A percentile compares a stretch with the other conserved stretches of the same genome.
phyloP scores from a whole-genome alignment of 37 sponge, comb jelly and placozoan genomes.

The Bolinopsis microptera region DNA sequence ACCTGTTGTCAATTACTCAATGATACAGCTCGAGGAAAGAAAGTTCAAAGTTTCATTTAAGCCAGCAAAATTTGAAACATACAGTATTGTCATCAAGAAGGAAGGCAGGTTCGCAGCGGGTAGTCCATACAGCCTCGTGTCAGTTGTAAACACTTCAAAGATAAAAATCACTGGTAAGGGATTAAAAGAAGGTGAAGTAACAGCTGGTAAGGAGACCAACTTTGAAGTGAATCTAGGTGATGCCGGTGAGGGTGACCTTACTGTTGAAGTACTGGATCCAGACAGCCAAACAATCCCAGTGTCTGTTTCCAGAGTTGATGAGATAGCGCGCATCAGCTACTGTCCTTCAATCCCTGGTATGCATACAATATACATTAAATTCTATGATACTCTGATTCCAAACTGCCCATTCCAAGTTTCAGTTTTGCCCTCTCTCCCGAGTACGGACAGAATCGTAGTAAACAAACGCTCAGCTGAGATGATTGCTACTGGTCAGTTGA shows the following conservation, averaged over 20 bases:
- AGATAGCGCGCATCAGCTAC: not conserved
- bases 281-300: not conserved
- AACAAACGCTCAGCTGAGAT: not conserved
- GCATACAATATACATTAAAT: not conserved
- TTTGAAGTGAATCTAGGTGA: not conserved
- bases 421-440: not conserved
- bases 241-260: not conserved
- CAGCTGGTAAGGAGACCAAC: not conserved
- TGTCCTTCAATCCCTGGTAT: not conserved
- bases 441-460: not conserved
- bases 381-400: not conserved
- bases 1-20: not conserved
- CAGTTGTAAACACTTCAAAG: not conserved
- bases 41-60: constrained; percentile 16
- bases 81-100: not conserved
- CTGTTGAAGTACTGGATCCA: not conserved
- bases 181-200: not conserved
- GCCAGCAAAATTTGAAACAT: not conserved
- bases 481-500: not conserved
- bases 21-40: not conserved
- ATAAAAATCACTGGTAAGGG: not conserved
- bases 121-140: not conserved
- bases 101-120: not conserved
- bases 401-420: constrained; percentile 20
- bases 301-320: not conserved